Evolutionary conservation across 2,797 vertebrate species (phyloP).

Genomic region (Chiroxiphia lanceolata): DNA sequence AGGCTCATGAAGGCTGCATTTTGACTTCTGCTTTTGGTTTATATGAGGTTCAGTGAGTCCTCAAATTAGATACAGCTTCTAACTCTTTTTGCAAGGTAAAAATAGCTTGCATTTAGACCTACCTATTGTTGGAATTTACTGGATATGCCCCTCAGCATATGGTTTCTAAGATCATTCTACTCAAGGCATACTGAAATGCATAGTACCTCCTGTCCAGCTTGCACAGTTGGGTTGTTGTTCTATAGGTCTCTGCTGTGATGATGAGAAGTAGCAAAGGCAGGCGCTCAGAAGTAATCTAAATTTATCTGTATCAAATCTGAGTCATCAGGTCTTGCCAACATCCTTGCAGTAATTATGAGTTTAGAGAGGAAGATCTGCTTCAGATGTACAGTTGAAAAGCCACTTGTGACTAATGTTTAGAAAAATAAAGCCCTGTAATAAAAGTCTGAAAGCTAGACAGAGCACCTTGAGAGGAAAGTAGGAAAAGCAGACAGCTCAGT

Average conservation of each 20-base stretch:
- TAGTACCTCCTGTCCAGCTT: neutral
- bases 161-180: neutral
- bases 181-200: neutral
- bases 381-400: neutral
- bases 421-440: neutral
- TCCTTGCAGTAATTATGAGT: neutral
- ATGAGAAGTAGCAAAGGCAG: neutral
- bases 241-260: neutral
- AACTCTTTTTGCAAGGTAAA: neutral
- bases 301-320: neutral
- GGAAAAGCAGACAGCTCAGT: neutral
- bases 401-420: neutral
- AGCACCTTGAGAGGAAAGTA: neutral
- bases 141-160: fast-evolving
- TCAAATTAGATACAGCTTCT: neutral
- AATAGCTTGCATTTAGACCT: neutral
- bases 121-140: neutral
- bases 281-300: neutral
- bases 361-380: neutral
- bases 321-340: neutral
- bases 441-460: neutral
- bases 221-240: neutral
- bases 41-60: neutral
- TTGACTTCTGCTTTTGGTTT: neutral
- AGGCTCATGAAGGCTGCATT: neutral